Conservation (phyloP, 2,113 vertebrate species). For the Xiphophorus couchianus region DNA sequence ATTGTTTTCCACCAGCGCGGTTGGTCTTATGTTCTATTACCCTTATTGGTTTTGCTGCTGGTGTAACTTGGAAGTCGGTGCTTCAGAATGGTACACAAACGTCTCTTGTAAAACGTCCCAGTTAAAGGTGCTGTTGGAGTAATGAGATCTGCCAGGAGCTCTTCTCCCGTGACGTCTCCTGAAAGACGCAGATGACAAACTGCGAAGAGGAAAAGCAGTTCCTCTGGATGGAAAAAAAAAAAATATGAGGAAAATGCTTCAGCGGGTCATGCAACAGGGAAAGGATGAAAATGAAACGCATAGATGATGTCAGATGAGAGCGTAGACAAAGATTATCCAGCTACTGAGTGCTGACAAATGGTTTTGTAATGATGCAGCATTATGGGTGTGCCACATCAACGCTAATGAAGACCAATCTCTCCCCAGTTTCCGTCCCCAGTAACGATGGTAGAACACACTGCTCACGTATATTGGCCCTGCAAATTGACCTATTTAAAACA, state of each 20-base stretch:
- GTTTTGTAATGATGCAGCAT: neutral
- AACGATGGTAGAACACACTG: neutral
- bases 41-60: neutral
- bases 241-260: conserved; percentile 15
- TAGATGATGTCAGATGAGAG: conserved; percentile 21
- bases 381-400: conserved; percentile 18
- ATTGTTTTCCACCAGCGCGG: neutral
- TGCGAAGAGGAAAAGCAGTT: neutral
- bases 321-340: conserved; percentile 13
- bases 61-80: neutral
- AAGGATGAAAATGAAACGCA: conserved; percentile 26
- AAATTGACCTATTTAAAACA: conserved; percentile 37
- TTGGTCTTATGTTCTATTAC: neutral
- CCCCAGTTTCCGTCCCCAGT: conserved; percentile 16
- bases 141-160: neutral
- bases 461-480: conserved; percentile 11
- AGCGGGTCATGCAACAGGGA: conserved; percentile 14
- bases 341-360: conserved; percentile 26
- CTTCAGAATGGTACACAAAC: neutral
- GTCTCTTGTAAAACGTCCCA: neutral
- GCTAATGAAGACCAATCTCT: conserved; percentile 21
- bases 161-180: conserved; percentile 9
- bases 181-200: neutral
- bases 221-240: conserved; percentile 3
- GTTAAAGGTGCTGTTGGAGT: conserved; percentile 5